A percentile compares a stretch with the other conserved stretches of the same genome.
Evolutionary conservation across 2,888 invertebrate genomes (phyloP).

Genomic region (Ischnus inquisitorius): DNA sequence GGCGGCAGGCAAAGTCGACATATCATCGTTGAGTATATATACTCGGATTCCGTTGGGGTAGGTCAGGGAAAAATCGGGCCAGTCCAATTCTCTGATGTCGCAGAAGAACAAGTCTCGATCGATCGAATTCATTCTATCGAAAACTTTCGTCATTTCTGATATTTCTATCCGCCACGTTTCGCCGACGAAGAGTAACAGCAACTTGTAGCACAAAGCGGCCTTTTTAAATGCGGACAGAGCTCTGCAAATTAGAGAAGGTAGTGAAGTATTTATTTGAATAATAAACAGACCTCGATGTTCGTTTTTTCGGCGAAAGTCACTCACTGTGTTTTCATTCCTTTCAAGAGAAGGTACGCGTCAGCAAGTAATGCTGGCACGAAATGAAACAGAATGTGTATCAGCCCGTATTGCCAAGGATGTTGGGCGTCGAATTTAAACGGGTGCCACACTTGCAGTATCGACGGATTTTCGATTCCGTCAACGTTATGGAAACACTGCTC

Average conservation of each 20-base stretch:
- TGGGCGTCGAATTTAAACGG: conserved; percentile 25
- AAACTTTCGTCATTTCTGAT: conserved; percentile 69
- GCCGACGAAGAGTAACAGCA: conserved; percentile 37
- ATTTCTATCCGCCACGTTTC: conserved; percentile 71
- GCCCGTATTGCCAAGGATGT: conserved; percentile 61
- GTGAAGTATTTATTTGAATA: background rate
- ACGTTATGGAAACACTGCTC: conserved; percentile 4
- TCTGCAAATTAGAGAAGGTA: conserved; percentile 28
- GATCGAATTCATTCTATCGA: conserved; percentile 69
- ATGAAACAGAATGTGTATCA: conserved; percentile 74
- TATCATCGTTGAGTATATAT: conserved; percentile 72
- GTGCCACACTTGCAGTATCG: conserved; percentile 71
- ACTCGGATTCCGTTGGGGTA: conserved; percentile 72
- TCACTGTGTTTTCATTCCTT: conserved; percentile 76
- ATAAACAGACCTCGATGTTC: background rate
- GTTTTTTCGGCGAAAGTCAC: conserved; percentile 44
- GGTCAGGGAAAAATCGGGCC: conserved; percentile 68
- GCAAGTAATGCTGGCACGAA: conserved; percentile 74
- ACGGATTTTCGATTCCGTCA: conserved; percentile 54
- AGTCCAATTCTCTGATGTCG: conserved; percentile 75
- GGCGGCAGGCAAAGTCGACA: conserved; percentile 65
- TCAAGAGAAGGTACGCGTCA: conserved; percentile 72
- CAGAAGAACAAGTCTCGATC: conserved; percentile 76
- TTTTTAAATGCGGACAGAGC: conserved; percentile 45
- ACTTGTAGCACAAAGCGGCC: background rate